Base-by-base conservation (phyloP, 2,888 invertebrate genomes). In the Reticulitermes lucifugus region DNA sequence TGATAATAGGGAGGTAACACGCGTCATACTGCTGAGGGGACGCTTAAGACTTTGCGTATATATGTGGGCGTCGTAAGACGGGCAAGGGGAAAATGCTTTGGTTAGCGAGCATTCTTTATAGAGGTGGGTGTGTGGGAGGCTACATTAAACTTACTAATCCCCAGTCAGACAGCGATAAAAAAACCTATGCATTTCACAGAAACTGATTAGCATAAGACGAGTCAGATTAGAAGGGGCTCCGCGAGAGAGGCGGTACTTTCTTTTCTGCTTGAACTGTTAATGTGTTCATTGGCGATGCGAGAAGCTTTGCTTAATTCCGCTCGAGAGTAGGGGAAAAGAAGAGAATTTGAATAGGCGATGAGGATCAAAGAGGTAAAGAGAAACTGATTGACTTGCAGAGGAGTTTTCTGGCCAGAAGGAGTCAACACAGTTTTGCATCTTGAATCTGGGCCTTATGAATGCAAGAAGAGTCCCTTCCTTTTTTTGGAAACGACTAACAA, bases 141-240 rank as follows among this genome's bases (percentile, higher is more conserved):
- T 46, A 65, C 79, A 79, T 79, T 79, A 79, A 79, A 79, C 51
- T 81, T 46, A 21, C 35, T 81, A 65, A 65, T 81, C 81, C 70
- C 22, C 65, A 55, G 81, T 43, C 70, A 70, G 81, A 41, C 35
- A 80, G 60, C 41, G 46, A 79, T 6, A 14, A n/a, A 81, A 79
- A 81, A 84, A 84, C 73, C 81, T 85, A 85, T 83, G 79, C 79
- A 85, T 79, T 83, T 85, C 79, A 83, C 80, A 79, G 65, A 43
- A 75, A 71, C 41, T 86, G 84, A 86, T 86, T 86, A 86, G 79
- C 86, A 86, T 86, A 86, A 84, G 71, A 80, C 79, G 79, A 43
- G 25, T 29, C 14, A 79, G 84, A 65, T 65, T 77, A 84, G 43
- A 25, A 55, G 59, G 75, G 35, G 21, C 29, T 18, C 10, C 12